phyloP scores from a whole-genome alignment of 2,888 invertebrate species.

The Candidula unifasciata region DNA sequence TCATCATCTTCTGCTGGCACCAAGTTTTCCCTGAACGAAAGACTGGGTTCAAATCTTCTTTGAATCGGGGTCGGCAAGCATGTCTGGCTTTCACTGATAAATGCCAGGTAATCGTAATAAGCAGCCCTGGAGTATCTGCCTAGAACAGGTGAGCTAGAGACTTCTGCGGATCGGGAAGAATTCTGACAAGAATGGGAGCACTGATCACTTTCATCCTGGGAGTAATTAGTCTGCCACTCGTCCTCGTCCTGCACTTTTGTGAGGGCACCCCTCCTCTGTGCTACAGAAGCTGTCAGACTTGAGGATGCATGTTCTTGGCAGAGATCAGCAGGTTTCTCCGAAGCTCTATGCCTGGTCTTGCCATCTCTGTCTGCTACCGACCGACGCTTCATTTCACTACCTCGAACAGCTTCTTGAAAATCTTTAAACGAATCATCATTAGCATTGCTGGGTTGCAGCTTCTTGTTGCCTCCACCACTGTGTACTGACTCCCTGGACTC shows the following conservation, averaged over 20 bases:
- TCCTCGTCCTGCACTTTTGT: slow-evolving; percentile 22
- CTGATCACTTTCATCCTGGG: slow-evolving; percentile 40
- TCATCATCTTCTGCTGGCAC: not conserved
- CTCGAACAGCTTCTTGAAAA: not conserved
- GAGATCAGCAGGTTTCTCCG: not conserved
- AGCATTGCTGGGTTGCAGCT: not conserved
- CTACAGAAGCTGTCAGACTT: slow-evolving; percentile 20
- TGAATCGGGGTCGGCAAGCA: not conserved
- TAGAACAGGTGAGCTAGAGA: not conserved
- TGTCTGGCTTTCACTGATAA: not conserved
- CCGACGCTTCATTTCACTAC: not conserved
- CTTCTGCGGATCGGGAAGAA: not conserved
- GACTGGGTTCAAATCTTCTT: no score
- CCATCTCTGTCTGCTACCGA: not conserved
- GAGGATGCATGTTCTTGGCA: not conserved
- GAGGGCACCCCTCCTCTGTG: slow-evolving; percentile 29
- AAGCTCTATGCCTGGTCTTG: not conserved
- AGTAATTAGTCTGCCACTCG: slow-evolving; percentile 13
- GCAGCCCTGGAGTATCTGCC: not conserved
- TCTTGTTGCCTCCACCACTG: not conserved
- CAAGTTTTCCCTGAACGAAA: not conserved
- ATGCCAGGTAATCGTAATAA: not conserved
- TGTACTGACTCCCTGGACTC: slow-evolving; percentile 33
- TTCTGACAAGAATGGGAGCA: slow-evolving; percentile 29
- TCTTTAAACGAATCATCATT: not conserved